Evolutionary conservation across 92 coral and sea anemone genomes (phyloP).

Genomic region (Hydrozoanthus gracilis): DNA sequence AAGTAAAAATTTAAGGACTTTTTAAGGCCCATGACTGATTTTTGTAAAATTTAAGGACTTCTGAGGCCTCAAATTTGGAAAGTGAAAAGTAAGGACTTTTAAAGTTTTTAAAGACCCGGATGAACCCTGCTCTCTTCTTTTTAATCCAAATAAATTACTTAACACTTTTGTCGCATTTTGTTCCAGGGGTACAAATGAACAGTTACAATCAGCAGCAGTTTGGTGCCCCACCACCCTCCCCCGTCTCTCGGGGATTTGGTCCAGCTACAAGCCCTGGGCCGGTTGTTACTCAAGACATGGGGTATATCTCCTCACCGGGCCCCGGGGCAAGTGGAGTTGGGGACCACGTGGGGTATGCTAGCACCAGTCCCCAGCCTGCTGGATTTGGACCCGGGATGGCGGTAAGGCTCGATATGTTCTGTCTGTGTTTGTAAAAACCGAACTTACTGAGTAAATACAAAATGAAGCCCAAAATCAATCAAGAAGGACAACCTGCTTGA

Average conservation of each 20-base stretch:
- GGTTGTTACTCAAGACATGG: conserved; percentile 79
- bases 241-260: conserved; percentile 91
- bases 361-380: conserved; percentile 97
- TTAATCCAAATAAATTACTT: not conserved
- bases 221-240: conserved; percentile 98
- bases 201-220: conserved; percentile 83
- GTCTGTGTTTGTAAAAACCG: not conserved
- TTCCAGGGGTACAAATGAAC: conserved; percentile 78
- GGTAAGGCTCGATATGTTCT: conserved; percentile 61
- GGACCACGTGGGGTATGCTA: conserved; percentile 86
- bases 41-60: too few relatives aligned
- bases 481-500: too few relatives aligned
- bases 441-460: too few relatives aligned
- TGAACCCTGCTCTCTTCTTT: too few relatives aligned
- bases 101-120: too few relatives aligned
- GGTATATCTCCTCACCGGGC: conserved; percentile 83
- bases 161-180: not conserved
- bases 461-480: too few relatives aligned
- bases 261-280: conserved; percentile 96
- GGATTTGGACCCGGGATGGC: conserved; percentile 91
- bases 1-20: too few relatives aligned
- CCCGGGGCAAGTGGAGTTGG: conserved; percentile 82
- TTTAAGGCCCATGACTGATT: too few relatives aligned
- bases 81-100: too few relatives aligned
- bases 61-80: too few relatives aligned